Percentiles rank a stretch among this genome's conserved stretches.
Evolutionary conservation across 2,888 invertebrate genomes (phyloP).

Genomic region (Rhamphomyia laevipes): DNA sequence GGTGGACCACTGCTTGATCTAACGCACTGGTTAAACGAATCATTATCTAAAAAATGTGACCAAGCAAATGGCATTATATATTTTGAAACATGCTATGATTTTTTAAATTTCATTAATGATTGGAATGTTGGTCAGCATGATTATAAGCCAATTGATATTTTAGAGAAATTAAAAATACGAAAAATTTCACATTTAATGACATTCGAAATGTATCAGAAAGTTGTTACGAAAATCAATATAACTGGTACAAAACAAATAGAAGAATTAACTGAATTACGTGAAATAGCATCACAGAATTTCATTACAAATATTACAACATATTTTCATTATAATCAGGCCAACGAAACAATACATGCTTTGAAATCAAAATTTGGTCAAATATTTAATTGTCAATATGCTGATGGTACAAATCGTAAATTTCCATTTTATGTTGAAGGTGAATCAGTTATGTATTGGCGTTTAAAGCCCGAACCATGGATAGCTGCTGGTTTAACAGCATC

Average conservation of each 20-base stretch:
- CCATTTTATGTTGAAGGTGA: constrained; percentile 35
- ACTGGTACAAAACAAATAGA: constrained; percentile 14
- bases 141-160: constrained; percentile 21
- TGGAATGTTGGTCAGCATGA: constrained; percentile 23
- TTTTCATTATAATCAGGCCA: constrained; percentile 33
- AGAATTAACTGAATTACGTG: constrained; percentile 25
- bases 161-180: constrained; percentile 28
- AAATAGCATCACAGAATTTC: constrained; percentile 34
- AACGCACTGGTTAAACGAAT: constrained; percentile 30
- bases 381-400: constrained; percentile 33
- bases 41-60: constrained; percentile 29
- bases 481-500: constrained; percentile 52
- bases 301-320: constrained; percentile 34
- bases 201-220: constrained; percentile 36
- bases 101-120: constrained; percentile 31
- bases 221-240: constrained; percentile 7
- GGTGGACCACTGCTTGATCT: constrained; percentile 30
- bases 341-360: constrained; percentile 30
- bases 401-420: constrained; percentile 28
- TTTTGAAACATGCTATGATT: constrained; percentile 29
- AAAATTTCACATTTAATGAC: constrained; percentile 29
- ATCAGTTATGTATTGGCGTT: constrained; percentile 36
- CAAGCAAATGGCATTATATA: constrained; percentile 24
- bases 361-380: constrained; percentile 35
- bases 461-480: constrained; percentile 43